Evolutionary conservation across 2,888 invertebrate genomes (phyloP).

Genomic region (Orthonychiurus folsomi): DNA sequence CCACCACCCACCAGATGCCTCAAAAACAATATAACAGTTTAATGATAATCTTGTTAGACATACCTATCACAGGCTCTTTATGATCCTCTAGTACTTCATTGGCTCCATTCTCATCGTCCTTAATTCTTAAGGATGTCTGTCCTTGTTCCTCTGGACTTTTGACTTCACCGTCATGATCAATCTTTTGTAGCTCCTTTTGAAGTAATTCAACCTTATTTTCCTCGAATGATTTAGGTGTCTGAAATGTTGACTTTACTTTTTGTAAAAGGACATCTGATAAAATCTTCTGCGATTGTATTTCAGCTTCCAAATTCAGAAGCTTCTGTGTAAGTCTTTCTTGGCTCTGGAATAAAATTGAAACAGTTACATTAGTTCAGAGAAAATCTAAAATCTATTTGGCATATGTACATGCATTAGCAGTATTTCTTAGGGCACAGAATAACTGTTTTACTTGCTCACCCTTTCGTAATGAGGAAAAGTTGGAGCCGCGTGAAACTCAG

Average conservation of each 20-base stretch:
- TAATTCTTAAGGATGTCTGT: neutral
- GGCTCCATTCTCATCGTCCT: constrained; percentile 22
- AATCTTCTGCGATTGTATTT: constrained; percentile 6
- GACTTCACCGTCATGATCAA: constrained; percentile 30
- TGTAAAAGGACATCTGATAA: neutral
- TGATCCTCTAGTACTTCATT: constrained; percentile 22
- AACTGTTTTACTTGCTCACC: too few relatives aligned
- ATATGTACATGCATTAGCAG: too few relatives aligned
- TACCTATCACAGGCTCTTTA: constrained; percentile 53
- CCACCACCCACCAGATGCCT: too few relatives aligned
- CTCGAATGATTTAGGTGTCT: constrained; percentile 4
- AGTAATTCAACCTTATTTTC: neutral
- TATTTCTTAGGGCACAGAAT: neutral
- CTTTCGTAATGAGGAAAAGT: too few relatives aligned
- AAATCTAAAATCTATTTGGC: too few relatives aligned
- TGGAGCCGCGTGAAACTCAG: too few relatives aligned
- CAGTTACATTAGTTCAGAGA: neutral
- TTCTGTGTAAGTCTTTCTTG: neutral
- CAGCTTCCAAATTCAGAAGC: neutral
- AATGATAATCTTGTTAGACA: constrained; percentile 1
- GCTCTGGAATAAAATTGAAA: neutral
- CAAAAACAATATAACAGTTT: constrained; percentile 2
- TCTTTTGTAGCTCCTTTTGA: neutral
- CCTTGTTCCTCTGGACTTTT: constrained; percentile 23
- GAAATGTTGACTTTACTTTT: constrained; percentile 9